Evolutionary conservation across 2,113 vertebrate genomes (phyloP), one percentile per base, ranked within the genome.

Genomic region (Cynoglossus semilaevis): DNA sequence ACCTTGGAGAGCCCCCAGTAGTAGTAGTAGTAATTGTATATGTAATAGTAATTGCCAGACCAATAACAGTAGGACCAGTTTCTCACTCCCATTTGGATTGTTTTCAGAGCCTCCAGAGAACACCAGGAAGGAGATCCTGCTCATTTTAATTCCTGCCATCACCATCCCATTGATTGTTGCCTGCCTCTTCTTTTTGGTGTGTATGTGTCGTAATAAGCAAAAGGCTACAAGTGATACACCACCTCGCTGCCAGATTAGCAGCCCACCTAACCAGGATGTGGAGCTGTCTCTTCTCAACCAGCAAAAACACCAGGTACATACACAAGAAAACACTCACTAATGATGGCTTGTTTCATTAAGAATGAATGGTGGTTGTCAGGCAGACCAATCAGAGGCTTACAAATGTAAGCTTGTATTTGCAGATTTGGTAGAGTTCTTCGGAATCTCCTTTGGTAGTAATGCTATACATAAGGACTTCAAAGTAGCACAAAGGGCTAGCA

Each of bases 121-220:
- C 85, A 89, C 93, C 70, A 93, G 93, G 85, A 95, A 96, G 91
- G 96, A 96, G 68, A 95, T 99, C 45, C 90, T 99, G 37, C 96
- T 97, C 78, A 99, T 99, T 64, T 64, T 99, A 22, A 93, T 98
- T 15, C 96, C 96, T 1, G 96, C 96, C 57, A 95, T 98, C 16
- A 90, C 95, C 40, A 96, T 97, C 6, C 97, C 97, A 0, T 55
- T 98, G 75, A 89, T 97, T 78, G 93, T 97, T 0, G 94, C 96
- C 13, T 97, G 94, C 85, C 93, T 99, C 7, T 97, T 99, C 85
- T 95, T 98, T 81, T 71, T 98, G 81, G 92, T 98, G 36, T 99
- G 94, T 59, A 91, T 95, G 94, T 98, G 96, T 73, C 93, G 95
- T 57, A 98, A 95, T 72, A 98, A 97, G 63, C 95, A 98, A 60